Conservation (phyloP, 2,888 invertebrate genomes). For the Philonicus albiceps region DNA sequence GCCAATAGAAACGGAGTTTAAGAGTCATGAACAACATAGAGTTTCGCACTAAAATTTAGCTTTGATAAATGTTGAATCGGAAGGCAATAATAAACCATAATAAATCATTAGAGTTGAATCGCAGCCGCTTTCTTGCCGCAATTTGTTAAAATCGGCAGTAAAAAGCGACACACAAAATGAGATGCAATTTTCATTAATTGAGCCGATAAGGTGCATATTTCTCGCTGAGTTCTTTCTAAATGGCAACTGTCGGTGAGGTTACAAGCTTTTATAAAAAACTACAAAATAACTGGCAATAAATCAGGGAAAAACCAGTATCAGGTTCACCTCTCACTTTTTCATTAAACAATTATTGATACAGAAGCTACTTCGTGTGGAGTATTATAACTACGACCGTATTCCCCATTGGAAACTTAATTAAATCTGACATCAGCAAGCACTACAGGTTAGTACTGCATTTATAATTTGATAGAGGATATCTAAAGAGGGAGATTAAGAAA, state of each 20-base stretch:
- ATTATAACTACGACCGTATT: background rate
- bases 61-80: background rate
- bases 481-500: background rate
- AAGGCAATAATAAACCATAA: background rate
- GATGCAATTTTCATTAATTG: conserved; percentile 24
- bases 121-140: background rate
- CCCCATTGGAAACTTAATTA: background rate
- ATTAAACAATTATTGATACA: conserved; percentile 6
- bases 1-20: background rate
- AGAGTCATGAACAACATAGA: background rate
- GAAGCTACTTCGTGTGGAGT: background rate
- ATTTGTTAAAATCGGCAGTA: conserved; percentile 15
- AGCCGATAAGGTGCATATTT: background rate
- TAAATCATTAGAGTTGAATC: background rate
- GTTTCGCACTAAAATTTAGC: background rate
- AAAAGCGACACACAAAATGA: conserved; percentile 7
- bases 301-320: conserved; percentile 5
- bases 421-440: background rate
- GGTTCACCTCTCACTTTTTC: conserved; percentile 2
- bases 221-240: background rate
- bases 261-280: background rate
- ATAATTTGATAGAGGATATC: background rate
- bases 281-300: background rate
- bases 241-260: background rate
- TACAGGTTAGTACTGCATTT: background rate